Evolutionary conservation across 2,113 vertebrate genomes (phyloP).

Genomic region (Reinhardtius hippoglossoides): DNA sequence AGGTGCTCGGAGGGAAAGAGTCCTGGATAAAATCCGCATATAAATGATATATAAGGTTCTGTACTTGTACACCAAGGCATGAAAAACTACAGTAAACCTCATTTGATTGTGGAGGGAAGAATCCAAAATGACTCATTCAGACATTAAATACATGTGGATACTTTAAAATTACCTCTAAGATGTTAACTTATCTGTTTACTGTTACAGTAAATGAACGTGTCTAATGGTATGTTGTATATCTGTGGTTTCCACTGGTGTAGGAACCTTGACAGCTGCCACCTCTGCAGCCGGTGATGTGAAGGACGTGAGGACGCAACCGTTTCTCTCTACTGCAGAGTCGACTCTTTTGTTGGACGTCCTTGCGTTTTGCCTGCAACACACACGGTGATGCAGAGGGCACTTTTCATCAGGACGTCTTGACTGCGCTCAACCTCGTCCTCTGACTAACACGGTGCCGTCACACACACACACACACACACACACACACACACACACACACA

Average conservation of each 20-base stretch:
- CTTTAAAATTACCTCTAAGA: neutral
- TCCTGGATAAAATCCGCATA: neutral
- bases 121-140: neutral
- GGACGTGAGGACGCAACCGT: neutral
- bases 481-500: no score
- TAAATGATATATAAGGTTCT: neutral
- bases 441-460: no score
- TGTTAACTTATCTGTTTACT: no score
- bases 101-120: neutral
- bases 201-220: no score
- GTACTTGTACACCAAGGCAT: neutral
- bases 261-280: neutral
- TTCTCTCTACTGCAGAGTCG: conserved; percentile 13
- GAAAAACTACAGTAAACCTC: neutral
- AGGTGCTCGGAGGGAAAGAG: neutral
- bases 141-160: neutral
- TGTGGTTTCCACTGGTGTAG: neutral
- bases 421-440: neutral
- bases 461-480: no score
- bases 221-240: no score
- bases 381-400: neutral
- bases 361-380: neutral
- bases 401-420: conserved; percentile 7
- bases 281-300: no score
- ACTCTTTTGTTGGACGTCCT: conserved; percentile 20